Conservation (phyloP, 2,113 vertebrate species). For the Struthidea cinerea region DNA sequence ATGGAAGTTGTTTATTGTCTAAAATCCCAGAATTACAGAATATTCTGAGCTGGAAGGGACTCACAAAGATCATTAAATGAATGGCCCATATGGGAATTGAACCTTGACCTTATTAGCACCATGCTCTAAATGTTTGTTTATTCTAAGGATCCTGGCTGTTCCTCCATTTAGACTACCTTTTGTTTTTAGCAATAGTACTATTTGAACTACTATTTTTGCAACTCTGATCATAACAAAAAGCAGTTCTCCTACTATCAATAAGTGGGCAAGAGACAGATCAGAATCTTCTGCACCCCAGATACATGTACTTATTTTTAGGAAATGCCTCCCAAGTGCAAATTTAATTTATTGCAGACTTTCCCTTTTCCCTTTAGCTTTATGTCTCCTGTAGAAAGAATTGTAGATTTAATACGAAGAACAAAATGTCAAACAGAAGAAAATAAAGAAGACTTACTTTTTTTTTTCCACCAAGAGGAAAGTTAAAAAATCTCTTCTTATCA, state of each 20-base stretch:
- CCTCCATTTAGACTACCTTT: background rate
- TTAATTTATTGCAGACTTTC: background rate
- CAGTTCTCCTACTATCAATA: background rate
- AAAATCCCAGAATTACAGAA: background rate
- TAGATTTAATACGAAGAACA: conserved; percentile 44
- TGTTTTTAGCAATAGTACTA: background rate
- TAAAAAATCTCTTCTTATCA: conserved; percentile 62
- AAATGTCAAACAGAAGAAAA: conserved; percentile 56
- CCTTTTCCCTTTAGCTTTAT: background rate
- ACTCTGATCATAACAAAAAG: background rate
- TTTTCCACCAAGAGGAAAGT: conserved; percentile 62
- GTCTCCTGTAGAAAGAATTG: conserved; percentile 47
- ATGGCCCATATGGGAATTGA: background rate
- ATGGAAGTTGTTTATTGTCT: background rate
- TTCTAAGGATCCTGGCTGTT: background rate
- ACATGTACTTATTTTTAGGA: background rate
- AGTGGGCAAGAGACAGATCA: background rate
- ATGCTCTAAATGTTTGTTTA: conserved; percentile 7
- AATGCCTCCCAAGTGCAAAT: background rate
- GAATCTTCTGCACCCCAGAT: background rate
- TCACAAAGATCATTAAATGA: background rate
- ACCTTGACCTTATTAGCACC: conserved; percentile 46
- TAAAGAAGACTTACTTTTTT: conserved; percentile 61
- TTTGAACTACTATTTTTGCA: background rate
- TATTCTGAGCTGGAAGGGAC: background rate